Evolutionary conservation across 2,113 vertebrate genomes (phyloP), one percentile per base, ranked within the genome.

Genomic region (Tachysurus vachellii): DNA sequence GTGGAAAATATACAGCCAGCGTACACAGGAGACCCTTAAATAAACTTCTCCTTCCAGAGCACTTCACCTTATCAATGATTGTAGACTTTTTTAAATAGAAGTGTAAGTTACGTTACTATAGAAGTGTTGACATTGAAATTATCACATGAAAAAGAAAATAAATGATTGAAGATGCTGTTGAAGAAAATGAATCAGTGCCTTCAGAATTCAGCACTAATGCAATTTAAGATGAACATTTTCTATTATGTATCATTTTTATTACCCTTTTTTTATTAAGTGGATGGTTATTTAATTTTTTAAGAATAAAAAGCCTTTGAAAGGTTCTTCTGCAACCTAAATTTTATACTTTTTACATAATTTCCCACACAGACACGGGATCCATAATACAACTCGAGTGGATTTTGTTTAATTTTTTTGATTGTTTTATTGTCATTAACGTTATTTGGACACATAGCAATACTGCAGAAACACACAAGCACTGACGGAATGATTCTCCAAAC

Each of bases 401-500:
- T 53, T 75, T 68, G 68, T 44, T 82, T 61, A 53, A 68, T 86
- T 90, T 80, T 88, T 85, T 90, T 61, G 68, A 86, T 84, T 75
- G 85, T 88, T 87, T 87, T 87, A 87, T 88, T 86, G 91, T 94
- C 93, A 91, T 90, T 91, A 93, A 92, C 96, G 89, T 97, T 97
- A 94, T 97, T 98, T 96, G 95, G 97, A 97, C 96, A 97, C 95
- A 96, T 97, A 97, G 96, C 97, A 96, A 96, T 95, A 96, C 96
- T 96, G 95, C 96, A 93, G 94, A 97, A 96, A 97, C 96, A 96
- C 96, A 96, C 96, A 96, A 96, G 96, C 96, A 95, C 95, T 95
- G 95, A 92, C 95, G 96, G 96, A 96, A 96, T 93, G 94, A 95
- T 95, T 96, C 57, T 44, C 97, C 96, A 96, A 96, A 95, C 96